Base-by-base conservation (phyloP, 2,797 vertebrate species). In the Thripadectes ignobilis region DNA sequence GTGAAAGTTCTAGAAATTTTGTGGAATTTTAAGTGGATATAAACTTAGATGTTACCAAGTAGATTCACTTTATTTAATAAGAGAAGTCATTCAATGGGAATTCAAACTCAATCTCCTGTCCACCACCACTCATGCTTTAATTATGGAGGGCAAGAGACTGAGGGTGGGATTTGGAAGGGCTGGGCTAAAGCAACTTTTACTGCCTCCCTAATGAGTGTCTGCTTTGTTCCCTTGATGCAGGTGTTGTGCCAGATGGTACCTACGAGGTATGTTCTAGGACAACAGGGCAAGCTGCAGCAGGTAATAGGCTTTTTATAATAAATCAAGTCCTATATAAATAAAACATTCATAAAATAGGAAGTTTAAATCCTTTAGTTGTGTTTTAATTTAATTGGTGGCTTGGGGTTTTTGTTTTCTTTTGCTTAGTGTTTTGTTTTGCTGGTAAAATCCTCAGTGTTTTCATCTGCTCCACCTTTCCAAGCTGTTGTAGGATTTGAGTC, bases 201-300 rank as follows among this genome's bases (percentile, higher is more conserved):
- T 68, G 23, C 57, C 55, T 67, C 26, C 63, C 27, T 78, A 7
- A 79, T 52, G 27, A 34, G 7, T 39, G 3, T 89, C 32, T 66
- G 30, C 52, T 95, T 54, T 55, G 9, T 81, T 3, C 91, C 29
- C 19, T 63, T 89, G 19, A 1, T 22, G 34, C 92, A 99, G 99
- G 99, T 97, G 98, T 99, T 26, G 99, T 99, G 75, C 99, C 99
- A 76, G 99, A 99, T 94, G 99, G 99, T 24, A 99, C 99, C 1
- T 99, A 99, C 93, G 99, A 99, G 97, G 99, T 99, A 3, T 99
- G 99, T 94, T 99, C 99, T 84, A 98, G 99, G 95, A 99, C 99
- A 36, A 99, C 99, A 43, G 99, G 99, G 62, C 99, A 99, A 83
- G 98, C 99, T 39, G 99, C 99, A 93, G 99, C 99, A 98, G 99